Conservation (phyloP, 2,797 vertebrate species). For the Chanos chanos region DNA sequence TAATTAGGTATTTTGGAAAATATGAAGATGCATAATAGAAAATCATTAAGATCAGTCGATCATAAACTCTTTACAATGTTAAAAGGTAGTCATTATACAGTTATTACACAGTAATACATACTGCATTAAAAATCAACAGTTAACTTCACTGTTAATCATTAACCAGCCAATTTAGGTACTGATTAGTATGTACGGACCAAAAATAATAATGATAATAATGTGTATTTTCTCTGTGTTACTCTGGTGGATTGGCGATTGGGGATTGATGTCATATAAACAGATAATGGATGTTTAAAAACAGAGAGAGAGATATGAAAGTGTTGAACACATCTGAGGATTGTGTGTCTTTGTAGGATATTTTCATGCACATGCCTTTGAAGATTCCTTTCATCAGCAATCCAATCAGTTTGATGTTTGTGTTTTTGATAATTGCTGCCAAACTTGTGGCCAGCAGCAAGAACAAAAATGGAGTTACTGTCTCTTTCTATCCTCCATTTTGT, state of each 20-base stretch:
- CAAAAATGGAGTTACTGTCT: too few species aligned
- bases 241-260: too few species aligned
- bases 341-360: not conserved
- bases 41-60: not conserved
- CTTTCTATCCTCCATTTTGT: not conserved
- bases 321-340: not conserved
- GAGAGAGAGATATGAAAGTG: not conserved
- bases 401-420: not conserved
- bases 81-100: not conserved
- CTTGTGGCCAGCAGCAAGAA: too few species aligned
- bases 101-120: not conserved
- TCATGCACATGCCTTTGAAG: not conserved
- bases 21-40: too few species aligned
- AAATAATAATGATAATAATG: too few species aligned
- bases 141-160: not conserved
- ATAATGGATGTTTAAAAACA: not conserved
- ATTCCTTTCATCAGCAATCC: conserved; percentile 3
- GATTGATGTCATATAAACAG: too few species aligned
- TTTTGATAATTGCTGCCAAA: too few species aligned
- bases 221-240: too few species aligned
- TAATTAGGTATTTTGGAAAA: not conserved
- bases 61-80: too few species aligned
- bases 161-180: too few species aligned
- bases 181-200: too few species aligned
- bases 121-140: too few species aligned